A percentile compares a stretch with the other conserved stretches of the same genome.
Conservation (phyloP, 2,797 vertebrate genomes). For the Aselliscus stoliczkanus region DNA sequence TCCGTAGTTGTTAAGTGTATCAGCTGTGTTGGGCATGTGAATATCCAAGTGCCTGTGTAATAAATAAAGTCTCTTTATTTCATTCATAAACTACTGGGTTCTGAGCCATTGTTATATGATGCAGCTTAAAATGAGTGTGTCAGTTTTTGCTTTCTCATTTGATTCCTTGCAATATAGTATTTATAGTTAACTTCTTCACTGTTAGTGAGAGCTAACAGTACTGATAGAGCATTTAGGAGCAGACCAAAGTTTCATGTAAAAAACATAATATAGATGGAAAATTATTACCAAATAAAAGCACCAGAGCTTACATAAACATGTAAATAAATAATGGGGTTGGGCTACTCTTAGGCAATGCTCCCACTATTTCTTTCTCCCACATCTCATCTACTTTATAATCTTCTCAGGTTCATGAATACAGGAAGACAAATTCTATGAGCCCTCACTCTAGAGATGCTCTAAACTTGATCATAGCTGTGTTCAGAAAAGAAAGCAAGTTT, state of each 20-base stretch:
- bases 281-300: not conserved
- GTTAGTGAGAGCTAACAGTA: constrained; percentile 1
- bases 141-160: constrained; percentile 64
- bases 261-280: constrained; percentile 2
- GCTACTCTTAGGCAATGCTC: not conserved
- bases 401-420: not conserved
- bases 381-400: not conserved
- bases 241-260: not conserved
- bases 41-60: constrained; percentile 78
- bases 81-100: constrained; percentile 77
- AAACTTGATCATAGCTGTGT: not conserved
- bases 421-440: not conserved
- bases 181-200: constrained; percentile 9
- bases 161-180: constrained; percentile 23
- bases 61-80: constrained; percentile 80
- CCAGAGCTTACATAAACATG: not conserved
- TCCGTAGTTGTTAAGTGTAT: constrained; percentile 76
- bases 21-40: constrained; percentile 77
- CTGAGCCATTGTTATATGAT: constrained; percentile 77
- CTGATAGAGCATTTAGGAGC: not conserved
- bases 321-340: not conserved
- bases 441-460: not conserved
- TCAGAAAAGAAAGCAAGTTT: not conserved
- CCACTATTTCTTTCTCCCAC: not conserved
- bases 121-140: constrained; percentile 69